A percentile compares a stretch with the other conserved stretches of the same genome.
phyloP scores from a whole-genome alignment of 2,888 invertebrate species.

The Tanypteryx hageni region DNA sequence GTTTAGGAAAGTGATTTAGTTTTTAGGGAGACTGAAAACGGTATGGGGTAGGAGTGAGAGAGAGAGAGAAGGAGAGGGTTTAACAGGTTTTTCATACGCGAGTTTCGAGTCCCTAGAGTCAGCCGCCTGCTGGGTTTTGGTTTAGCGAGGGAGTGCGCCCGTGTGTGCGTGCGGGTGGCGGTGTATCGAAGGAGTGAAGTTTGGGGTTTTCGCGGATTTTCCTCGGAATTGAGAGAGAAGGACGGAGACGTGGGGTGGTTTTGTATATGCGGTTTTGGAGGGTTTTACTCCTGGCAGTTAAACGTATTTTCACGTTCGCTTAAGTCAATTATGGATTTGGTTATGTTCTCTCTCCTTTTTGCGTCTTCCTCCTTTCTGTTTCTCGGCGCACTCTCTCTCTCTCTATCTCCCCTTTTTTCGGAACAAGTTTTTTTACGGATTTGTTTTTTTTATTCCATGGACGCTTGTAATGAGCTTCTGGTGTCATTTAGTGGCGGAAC shows the following conservation, averaged over 20 bases:
- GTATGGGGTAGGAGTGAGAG: background rate
- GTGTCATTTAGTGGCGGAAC: constrained; percentile 12
- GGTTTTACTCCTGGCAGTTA: background rate
- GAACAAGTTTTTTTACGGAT: background rate
- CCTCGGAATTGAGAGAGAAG: background rate
- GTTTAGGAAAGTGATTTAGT: constrained; percentile 32
- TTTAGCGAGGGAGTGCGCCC: background rate
- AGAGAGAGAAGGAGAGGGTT: background rate
- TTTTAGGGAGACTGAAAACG: background rate
- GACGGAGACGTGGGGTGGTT: background rate
- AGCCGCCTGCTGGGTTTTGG: background rate
- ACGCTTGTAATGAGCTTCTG: background rate
- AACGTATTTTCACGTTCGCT: background rate
- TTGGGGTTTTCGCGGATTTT: background rate
- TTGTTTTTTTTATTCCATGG: background rate
- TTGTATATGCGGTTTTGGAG: background rate
- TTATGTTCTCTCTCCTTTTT: background rate
- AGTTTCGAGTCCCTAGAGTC: background rate
- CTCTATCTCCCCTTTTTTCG: background rate
- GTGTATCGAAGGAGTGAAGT: background rate
- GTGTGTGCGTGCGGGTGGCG: background rate
- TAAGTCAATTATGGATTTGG: too few relatives aligned
- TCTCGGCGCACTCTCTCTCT: background rate
- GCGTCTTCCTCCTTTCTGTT: background rate
- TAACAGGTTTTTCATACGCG: background rate